These are phyloP conservation scores for Podarcis muralis DNA, from an alignment of 2,113 vertebrate genomes.

Conservation along the genomic window DNA sequence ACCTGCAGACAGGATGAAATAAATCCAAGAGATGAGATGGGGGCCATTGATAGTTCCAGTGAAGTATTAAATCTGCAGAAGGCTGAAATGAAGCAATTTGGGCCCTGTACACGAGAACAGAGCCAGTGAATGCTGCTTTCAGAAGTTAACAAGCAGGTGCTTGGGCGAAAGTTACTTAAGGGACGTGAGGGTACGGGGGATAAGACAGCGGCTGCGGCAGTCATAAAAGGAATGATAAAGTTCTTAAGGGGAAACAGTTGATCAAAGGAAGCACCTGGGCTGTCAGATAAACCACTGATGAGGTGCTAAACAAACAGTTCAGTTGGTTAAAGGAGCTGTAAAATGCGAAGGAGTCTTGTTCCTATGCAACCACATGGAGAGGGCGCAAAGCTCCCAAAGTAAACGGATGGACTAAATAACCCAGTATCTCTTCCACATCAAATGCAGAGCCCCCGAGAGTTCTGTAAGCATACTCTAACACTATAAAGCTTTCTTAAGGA, in stretches of 20 bases:
- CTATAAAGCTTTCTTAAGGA: constrained; percentile 12
- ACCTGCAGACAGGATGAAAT: not conserved
- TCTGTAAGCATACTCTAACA: not conserved
- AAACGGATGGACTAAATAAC: not conserved
- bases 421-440: not conserved
- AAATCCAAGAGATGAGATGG: not conserved
- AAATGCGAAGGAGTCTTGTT: not conserved
- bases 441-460: not conserved
- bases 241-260: not conserved
- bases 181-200: too few species aligned
- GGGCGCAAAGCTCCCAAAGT: not conserved
- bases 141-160: not conserved
- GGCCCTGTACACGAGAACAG: not conserved
- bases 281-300: constrained; percentile 2
- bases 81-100: not conserved
- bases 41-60: not conserved
- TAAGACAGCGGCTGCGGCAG: not conserved
- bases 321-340: not conserved
- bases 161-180: not conserved
- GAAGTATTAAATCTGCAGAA: not conserved
- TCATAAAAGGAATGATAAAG: constrained; percentile 13
- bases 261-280: constrained; percentile 11
- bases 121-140: not conserved
- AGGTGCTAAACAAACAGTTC: not conserved
- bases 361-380: not conserved